These are phyloP conservation scores for Standfussiana lucernea DNA, from an alignment of 2,888 invertebrate species.

Conservation along the genomic window DNA sequence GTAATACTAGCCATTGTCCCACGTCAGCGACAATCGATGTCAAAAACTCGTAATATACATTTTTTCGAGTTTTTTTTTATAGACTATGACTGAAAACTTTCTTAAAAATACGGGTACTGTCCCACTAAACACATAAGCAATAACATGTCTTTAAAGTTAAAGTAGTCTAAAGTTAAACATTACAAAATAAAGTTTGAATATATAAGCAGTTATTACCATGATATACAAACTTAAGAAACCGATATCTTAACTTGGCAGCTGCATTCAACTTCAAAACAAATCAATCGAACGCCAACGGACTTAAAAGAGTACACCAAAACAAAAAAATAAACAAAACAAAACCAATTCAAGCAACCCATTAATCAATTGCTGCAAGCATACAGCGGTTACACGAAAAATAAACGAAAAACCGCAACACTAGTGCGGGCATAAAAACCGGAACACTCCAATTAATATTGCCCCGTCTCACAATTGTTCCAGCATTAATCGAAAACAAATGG, in stretches of 20 bases:
- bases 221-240: not conserved
- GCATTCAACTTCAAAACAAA: conserved; percentile 6
- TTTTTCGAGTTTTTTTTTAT: not conserved
- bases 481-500: conserved; percentile 76
- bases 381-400: conserved; percentile 58
- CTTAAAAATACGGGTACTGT: not conserved
- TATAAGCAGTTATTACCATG: not conserved
- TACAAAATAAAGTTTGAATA: not conserved
- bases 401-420: conserved; percentile 51
- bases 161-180: not conserved
- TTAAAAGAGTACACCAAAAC: conserved; percentile 16
- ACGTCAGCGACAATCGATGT: not conserved
- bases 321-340: not conserved
- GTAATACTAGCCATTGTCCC: no score
- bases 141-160: not conserved
- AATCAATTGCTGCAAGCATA: conserved; percentile 52
- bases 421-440: conserved; percentile 76
- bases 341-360: conserved; percentile 35
- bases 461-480: conserved; percentile 74
- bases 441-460: conserved; percentile 80
- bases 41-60: not conserved
- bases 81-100: not conserved
- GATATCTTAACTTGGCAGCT: not conserved
- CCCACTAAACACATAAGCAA: not conserved
- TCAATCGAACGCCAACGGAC: conserved; percentile 23